These are phyloP conservation scores for Cricetomys ansorgei DNA, from an alignment of 2,113 vertebrate species.

Conservation along the genomic window DNA sequence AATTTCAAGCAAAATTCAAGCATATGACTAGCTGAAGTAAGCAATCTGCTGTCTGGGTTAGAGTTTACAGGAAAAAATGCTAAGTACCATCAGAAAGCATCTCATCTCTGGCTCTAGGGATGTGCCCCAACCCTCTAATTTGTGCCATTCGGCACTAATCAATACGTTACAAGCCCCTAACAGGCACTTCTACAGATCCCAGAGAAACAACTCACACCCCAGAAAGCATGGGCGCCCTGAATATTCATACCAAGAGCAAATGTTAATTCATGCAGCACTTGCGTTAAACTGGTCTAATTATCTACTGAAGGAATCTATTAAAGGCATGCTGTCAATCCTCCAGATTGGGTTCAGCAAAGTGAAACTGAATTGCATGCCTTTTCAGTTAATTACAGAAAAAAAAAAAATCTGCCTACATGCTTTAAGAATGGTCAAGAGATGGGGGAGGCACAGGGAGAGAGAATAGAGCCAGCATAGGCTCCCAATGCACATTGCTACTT, in stretches of 20 bases:
- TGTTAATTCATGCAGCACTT: constrained; percentile 80
- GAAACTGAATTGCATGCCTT: constrained; percentile 75
- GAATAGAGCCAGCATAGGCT: neutral
- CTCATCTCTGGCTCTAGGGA: constrained; percentile 63
- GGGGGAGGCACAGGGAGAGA: neutral
- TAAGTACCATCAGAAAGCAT: constrained; percentile 48
- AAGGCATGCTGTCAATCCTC: constrained; percentile 76
- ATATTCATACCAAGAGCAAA: constrained; percentile 82
- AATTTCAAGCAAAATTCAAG: constrained; percentile 57
- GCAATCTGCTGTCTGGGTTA: constrained; percentile 62
- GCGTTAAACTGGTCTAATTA: constrained; percentile 76
- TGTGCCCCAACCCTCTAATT: constrained; percentile 73
- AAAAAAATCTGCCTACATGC: constrained; percentile 70
- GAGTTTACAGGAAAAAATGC: constrained; percentile 57
- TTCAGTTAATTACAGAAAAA: constrained; percentile 79
- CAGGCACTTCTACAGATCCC: constrained; percentile 63
- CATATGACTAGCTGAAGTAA: constrained; percentile 48
- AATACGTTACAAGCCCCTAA: constrained; percentile 73
- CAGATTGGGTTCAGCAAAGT: constrained; percentile 76
- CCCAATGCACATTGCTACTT: neutral
- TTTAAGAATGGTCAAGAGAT: constrained; percentile 66
- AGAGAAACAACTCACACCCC: constrained; percentile 63
- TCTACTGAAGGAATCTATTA: constrained; percentile 81
- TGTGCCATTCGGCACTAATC: constrained; percentile 74
- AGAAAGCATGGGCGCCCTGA: constrained; percentile 70